Evolutionary conservation across 2,888 invertebrate genomes (phyloP), one percentile per base, ranked within the genome.

Genomic region (Parasteatoda lunata): DNA sequence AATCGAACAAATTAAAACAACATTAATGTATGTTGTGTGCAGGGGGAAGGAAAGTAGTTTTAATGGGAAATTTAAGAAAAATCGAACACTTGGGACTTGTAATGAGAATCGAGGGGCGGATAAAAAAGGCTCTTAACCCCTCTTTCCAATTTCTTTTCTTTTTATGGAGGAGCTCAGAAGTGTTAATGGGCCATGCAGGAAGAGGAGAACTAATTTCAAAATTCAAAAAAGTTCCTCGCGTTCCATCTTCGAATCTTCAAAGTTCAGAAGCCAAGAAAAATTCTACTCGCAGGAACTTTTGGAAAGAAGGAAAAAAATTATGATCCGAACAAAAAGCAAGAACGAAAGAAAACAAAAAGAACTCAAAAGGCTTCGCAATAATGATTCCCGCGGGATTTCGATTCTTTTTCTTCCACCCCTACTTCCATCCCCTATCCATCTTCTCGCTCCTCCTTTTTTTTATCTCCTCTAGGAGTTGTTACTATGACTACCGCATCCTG

Each of bases 401-500:
- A 65, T 13, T 48, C n/a, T 68, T 76, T 15, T 30, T 30, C 30
- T 30, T 30, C 30, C 30, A 30, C 76, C 52, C 69, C 59, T 59
- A 15, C 66, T 59, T 66, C 66, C 15, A 15, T 47, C n/a, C 77
- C 54, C 68, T n/a, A 54, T 52, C n/a, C 77, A 47, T 64, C 49
- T 15, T 13, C 49, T 79, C 71, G 13, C 13, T 54, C 30, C 66
- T 70, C 81, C 75, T 82, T 73, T 82, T 82, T 82, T 73, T 68
- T 64, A 52, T 76, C 51, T 52, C 72, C 52, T 59, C 15, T 30
- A 48, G 15, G 30, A 72, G 65, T 77, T 72, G 84, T 84, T 84
- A 72, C 84, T 72, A 86, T 86, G 85, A 71, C 80, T 30, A 86
- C 85, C 80, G 59, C 85, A 85, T 85, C 78, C 79, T 69, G 84